Percentiles rank a stretch among this genome's conserved stretches.
Evolutionary conservation across 2,888 invertebrate species (phyloP).

Genomic region (Sarcophaga rosellei): DNA sequence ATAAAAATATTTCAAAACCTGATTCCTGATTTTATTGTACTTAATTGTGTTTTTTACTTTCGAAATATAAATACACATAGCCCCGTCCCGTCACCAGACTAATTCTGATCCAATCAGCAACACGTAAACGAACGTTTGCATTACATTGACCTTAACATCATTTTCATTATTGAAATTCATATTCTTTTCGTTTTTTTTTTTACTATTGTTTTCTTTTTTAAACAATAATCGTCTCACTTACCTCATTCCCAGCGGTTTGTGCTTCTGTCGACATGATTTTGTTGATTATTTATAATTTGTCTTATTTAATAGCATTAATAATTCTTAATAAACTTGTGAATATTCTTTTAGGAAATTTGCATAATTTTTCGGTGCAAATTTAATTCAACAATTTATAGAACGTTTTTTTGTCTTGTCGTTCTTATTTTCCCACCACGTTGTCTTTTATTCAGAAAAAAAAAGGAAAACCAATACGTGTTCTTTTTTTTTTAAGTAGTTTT

Average conservation of each 20-base stretch:
- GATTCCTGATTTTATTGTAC: too few relatives aligned
- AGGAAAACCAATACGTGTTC: slow-evolving; percentile 33
- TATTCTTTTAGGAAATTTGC: slow-evolving; percentile 27
- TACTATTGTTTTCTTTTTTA: slow-evolving; percentile 22
- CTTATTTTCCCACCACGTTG: slow-evolving; percentile 41
- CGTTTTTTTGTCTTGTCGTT: not conserved
- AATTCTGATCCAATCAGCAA: slow-evolving; percentile 3
- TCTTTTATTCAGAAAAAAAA: slow-evolving; percentile 16
- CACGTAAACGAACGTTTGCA: slow-evolving; percentile 36
- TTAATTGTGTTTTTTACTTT: not conserved
- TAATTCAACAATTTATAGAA: slow-evolving; percentile 29
- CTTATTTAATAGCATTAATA: not conserved
- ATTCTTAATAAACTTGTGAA: not conserved
- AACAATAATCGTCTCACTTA: slow-evolving; percentile 49
- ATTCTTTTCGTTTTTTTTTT: slow-evolving; percentile 1
- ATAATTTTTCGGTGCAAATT: slow-evolving; percentile 17
- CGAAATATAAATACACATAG: not conserved
- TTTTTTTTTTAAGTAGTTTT: not conserved
- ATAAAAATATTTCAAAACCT: too few relatives aligned
- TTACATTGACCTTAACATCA: slow-evolving; percentile 59
- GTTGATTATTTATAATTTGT: not conserved
- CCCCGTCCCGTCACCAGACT: slow-evolving; percentile 38
- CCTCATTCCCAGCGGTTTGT: slow-evolving; percentile 62
- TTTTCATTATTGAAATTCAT: not conserved
- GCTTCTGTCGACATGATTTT: slow-evolving; percentile 62